phyloP scores from a whole-genome alignment of 2,888 invertebrate genomes.

The Resseliella maxima region DNA sequence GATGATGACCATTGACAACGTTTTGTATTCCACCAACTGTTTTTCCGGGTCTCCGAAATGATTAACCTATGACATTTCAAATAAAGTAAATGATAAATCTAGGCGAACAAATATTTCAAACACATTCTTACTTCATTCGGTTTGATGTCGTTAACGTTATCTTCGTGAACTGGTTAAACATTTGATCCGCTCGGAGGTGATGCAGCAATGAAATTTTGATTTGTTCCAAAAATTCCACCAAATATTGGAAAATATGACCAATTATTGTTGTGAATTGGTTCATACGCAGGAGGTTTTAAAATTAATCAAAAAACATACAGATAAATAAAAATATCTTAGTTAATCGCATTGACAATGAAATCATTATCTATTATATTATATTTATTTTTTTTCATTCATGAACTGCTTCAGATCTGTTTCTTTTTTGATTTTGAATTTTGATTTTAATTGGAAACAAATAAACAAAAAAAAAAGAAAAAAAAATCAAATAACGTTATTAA shows the following conservation, averaged over 20 bases:
- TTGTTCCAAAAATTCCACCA: background rate
- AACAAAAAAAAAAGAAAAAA: no score
- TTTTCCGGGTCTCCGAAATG: background rate
- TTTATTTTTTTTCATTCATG: no score
- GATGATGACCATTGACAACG: background rate
- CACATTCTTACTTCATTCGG: background rate
- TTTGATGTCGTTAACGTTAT: background rate
- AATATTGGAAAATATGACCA: background rate
- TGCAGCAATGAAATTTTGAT: background rate
- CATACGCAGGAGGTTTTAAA: background rate
- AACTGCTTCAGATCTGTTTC: no score
- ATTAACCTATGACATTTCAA: background rate
- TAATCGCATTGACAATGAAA: no score
- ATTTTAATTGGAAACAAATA: no score
- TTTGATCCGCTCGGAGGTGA: background rate
- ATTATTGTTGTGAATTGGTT: background rate
- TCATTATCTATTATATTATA: no score
- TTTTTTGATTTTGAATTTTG: no score
- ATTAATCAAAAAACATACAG: no score
- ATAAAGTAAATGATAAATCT: background rate
- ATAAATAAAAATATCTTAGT: no score
- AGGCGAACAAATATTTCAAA: background rate
- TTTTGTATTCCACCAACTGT: constrained; percentile 18
- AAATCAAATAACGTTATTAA: no score
- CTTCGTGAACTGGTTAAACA: background rate